These are phyloP conservation scores for Peromyscus attwateri DNA, from an alignment of 2,797 vertebrate genomes.

Conservation along the genomic window DNA sequence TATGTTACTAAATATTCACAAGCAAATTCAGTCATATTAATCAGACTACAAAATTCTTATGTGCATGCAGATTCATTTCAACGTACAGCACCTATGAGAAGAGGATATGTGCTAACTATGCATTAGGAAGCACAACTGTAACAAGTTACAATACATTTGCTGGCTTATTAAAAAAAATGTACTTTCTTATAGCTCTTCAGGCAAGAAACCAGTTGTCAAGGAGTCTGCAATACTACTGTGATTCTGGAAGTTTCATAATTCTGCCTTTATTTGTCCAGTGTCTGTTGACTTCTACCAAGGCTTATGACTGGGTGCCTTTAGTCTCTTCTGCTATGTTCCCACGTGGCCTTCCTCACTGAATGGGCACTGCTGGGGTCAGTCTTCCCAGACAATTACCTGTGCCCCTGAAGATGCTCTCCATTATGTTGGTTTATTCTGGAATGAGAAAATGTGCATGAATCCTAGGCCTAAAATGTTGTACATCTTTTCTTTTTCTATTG, in stretches of 20 bases:
- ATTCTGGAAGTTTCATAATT: neutral
- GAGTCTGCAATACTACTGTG: neutral
- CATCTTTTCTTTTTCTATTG: neutral
- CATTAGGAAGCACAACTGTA: neutral
- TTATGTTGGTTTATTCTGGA: neutral
- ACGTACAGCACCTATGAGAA: neutral
- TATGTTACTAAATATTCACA: neutral
- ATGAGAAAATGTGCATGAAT: neutral
- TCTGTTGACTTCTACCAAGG: neutral
- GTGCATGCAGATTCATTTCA: neutral
- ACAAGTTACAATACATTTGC: neutral
- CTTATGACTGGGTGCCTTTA: neutral
- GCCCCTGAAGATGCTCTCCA: neutral
- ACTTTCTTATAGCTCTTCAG: neutral
- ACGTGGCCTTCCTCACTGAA: neutral
- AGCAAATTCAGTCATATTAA: neutral
- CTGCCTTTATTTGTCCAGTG: neutral
- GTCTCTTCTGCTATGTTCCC: neutral
- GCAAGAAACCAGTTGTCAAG: neutral
- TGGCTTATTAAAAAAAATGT: neutral
- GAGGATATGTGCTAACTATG: neutral
- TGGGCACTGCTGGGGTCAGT: neutral
- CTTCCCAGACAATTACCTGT: neutral
- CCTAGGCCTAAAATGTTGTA: neutral
- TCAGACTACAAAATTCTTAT: neutral